Conservation (phyloP, 2,113 vertebrate species). For the Hyla sarda region DNA sequence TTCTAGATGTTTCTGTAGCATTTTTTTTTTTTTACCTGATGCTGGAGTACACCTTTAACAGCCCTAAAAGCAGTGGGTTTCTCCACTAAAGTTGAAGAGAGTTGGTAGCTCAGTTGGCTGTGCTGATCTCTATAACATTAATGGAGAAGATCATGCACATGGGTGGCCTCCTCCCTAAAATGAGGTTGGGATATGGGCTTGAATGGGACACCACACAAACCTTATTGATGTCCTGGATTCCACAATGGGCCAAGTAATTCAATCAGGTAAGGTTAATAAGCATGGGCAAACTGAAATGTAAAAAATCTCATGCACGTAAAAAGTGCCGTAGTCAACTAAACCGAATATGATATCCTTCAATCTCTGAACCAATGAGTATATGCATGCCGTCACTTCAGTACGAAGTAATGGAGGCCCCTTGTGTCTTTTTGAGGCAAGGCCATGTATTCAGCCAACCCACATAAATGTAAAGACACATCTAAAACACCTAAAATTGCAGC, state of each 20-base stretch:
- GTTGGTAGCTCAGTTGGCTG: too few species aligned
- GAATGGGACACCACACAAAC: neutral
- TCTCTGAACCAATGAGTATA: neutral
- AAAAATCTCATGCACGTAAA: too few species aligned
- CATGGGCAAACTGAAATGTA: neutral
- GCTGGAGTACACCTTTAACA: too few species aligned
- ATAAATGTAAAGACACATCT: too few species aligned
- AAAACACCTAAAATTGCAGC: too few species aligned
- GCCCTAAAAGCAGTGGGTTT: too few species aligned
- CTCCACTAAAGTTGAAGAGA: too few species aligned
- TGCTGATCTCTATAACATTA: too few species aligned
- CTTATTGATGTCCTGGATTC: neutral
- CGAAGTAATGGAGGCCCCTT: neutral
- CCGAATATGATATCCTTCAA: too few species aligned
- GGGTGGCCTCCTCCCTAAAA: neutral
- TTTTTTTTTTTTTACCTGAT: too few species aligned
- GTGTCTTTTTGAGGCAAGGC: neutral
- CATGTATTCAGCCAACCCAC: neutral
- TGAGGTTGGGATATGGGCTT: neutral
- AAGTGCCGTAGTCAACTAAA: too few species aligned
- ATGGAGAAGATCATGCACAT: neutral
- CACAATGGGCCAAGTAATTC: neutral
- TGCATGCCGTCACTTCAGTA: neutral
- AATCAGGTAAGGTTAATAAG: neutral
- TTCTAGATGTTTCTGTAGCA: too few species aligned